phyloP scores from a whole-genome alignment of 2,113 vertebrate species.

The Ginglymostoma cirratum region DNA sequence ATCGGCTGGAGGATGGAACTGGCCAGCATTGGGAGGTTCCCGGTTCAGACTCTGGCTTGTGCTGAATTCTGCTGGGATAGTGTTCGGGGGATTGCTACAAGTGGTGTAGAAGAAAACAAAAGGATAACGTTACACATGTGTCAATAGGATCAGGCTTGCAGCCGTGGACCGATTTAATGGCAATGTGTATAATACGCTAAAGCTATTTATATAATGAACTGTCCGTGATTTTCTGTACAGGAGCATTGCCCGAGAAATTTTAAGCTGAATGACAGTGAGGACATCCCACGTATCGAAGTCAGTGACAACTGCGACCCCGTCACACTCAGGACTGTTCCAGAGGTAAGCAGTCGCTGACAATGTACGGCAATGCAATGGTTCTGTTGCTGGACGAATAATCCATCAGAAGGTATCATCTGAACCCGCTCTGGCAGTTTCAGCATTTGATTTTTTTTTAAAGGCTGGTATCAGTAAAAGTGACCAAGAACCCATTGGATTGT shows the following conservation, averaged over 20 bases:
- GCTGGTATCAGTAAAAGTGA: neutral
- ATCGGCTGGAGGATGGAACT: neutral
- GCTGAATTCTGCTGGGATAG: neutral
- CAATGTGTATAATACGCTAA: neutral
- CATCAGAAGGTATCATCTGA: neutral
- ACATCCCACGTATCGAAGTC: constrained; percentile 19
- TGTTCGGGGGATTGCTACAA: neutral
- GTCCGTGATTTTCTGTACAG: neutral
- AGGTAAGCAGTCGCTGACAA: neutral
- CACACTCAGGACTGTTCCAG: neutral
- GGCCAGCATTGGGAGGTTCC: neutral
- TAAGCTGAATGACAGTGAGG: constrained; percentile 8
- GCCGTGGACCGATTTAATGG: neutral
- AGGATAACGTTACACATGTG: neutral
- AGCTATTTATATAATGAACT: neutral
- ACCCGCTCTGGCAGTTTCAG: neutral
- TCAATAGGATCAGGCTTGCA: neutral
- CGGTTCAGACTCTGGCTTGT: neutral
- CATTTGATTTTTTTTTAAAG: neutral
- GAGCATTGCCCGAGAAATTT: neutral
- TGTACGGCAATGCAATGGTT: neutral
- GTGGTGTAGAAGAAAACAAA: neutral
- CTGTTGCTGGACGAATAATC: neutral
- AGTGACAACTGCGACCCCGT: neutral
- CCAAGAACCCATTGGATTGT: neutral